Conservation (phyloP, 2,113 vertebrate species). For the Polypterus bichir region DNA sequence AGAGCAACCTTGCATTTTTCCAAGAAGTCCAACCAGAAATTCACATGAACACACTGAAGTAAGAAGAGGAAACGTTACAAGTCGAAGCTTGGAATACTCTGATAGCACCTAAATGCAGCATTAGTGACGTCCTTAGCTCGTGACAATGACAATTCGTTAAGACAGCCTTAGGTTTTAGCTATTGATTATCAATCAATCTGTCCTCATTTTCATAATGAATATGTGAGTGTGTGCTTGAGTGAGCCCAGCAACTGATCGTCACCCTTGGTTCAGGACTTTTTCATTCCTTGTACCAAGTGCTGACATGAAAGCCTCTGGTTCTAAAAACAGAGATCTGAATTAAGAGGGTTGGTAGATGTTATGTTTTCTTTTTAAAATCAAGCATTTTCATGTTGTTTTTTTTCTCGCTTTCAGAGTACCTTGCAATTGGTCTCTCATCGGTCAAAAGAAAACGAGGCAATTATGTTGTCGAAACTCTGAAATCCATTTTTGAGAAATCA, state of each 20-base stretch:
- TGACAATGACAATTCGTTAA: background rate
- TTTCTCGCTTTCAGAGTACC: constrained; percentile 45
- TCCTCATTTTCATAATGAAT: background rate
- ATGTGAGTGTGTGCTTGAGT: too few species aligned
- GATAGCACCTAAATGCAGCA: too few species aligned
- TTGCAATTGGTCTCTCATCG: constrained; percentile 56
- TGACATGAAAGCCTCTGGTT: background rate
- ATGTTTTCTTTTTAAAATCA: background rate
- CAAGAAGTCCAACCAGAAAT: too few species aligned
- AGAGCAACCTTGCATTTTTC: too few species aligned
- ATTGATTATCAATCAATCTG: background rate
- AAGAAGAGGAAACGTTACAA: too few species aligned
- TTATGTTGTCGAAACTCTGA: constrained; percentile 56
- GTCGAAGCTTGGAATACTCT: too few species aligned
- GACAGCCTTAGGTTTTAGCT: background rate
- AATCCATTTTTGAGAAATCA: constrained; percentile 60
- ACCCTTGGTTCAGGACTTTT: background rate
- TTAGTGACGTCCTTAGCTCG: too few species aligned
- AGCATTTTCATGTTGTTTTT: background rate
- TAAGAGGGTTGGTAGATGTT: background rate
- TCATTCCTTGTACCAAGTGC: background rate
- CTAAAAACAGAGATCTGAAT: background rate
- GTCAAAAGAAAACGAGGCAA: constrained; percentile 34
- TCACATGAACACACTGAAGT: too few species aligned
- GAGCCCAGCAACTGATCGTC: background rate